Evolutionary conservation across 2,797 vertebrate species (phyloP), one percentile per base, ranked within the genome.

Genomic region (Galagoides demidoff): DNA sequence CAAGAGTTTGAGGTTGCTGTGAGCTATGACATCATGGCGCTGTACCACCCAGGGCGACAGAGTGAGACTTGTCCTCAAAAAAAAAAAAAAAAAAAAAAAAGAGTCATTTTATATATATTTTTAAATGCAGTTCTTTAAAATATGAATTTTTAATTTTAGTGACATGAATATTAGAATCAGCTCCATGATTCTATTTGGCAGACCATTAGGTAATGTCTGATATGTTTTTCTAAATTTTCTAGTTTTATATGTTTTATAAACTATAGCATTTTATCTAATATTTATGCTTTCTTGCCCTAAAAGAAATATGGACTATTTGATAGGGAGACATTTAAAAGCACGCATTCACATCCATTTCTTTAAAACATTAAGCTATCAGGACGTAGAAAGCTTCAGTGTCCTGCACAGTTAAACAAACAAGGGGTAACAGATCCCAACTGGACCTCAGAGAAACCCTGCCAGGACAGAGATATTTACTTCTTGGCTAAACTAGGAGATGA

Each of bases 221-320:
- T 78, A 59, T 27, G 77, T 83, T 78, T 68, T 89, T 66, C 63
- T 84, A 49, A 83, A 45, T 3, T 74, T 55, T 68, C 85, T 52
- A 29, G 7, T 25, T 89, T 90, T 14, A 85, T 84, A 66, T 81
- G 13, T 88, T 82, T 89, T 89, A 45, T 78, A 83, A 90, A 92
- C 77, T 70, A 43, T 61, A 6, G 73, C 17, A 11, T 74, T 22
- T 34, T 82, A 31, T 61, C 10, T 68, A 82, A 68, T 19, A 2
- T 73, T 83, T 73, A 37, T 66, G 31, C 13, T 61, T 49, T 25
- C 39, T 77, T 10, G 23, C 7, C 16, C 16, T 77, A 73, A 63
- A 11, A 92, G 74, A 89, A 61, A 9, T 57, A 17, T 22, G 63
- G 11, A 63, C 63, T 79, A 16, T 12, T 43, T 92, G 23, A 37